Conservation (phyloP, 2,113 vertebrate genomes). For the Oreochromis tanganicae region DNA sequence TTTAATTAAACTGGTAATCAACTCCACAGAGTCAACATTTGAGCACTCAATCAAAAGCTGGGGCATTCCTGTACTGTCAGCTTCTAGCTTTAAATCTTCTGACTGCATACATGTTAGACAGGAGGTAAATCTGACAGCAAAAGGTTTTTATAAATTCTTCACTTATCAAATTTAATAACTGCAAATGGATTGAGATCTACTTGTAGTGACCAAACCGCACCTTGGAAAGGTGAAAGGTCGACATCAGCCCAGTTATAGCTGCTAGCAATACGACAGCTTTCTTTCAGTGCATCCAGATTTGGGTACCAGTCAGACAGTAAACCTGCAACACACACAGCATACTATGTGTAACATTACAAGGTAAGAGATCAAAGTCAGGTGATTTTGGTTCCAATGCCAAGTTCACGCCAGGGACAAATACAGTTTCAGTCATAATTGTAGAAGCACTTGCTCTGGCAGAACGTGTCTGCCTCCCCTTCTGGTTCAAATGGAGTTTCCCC, state of each 20-base stretch:
- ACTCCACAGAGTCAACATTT: constrained; percentile 57
- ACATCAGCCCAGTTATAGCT: constrained; percentile 93
- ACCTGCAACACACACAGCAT: constrained; percentile 60
- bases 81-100: constrained; percentile 15
- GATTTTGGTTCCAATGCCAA: neutral
- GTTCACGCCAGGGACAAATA: neutral
- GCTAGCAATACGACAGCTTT: constrained; percentile 91
- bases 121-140: neutral
- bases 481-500: neutral
- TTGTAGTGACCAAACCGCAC: constrained; percentile 51
- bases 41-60: constrained; percentile 53
- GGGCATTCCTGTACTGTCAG: constrained; percentile 19
- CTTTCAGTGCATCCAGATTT: constrained; percentile 88
- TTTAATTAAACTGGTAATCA: constrained; percentile 67
- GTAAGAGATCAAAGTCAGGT: neutral
- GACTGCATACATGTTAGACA: neutral
- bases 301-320: constrained; percentile 84
- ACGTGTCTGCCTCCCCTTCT: neutral
- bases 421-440: neutral
- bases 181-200: neutral
- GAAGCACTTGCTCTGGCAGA: neutral
- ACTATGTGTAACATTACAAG: constrained; percentile 11
- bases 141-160: neutral
- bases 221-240: constrained; percentile 91
- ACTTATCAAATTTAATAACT: neutral